Percentiles rank a stretch among this genome's conserved stretches.
These are phyloP conservation scores for Drosophila kambysellisi DNA, from an alignment of 2,888 invertebrate genomes.

Conservation along the genomic window DNA sequence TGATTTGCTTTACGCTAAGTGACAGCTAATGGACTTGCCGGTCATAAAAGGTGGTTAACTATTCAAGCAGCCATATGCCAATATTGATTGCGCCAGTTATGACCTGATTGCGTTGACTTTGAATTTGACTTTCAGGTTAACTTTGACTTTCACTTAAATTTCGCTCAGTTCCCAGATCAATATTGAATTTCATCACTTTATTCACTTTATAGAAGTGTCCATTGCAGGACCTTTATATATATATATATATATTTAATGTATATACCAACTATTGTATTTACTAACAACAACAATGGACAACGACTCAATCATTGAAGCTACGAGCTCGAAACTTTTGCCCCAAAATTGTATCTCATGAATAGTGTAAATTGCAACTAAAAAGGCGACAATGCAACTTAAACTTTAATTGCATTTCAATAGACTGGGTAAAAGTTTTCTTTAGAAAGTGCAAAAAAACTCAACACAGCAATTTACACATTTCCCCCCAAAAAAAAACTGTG, in stretches of 20 bases:
- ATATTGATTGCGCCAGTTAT: constrained; percentile 39
- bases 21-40: constrained; percentile 67
- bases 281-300: constrained; percentile 16
- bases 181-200: constrained; percentile 8
- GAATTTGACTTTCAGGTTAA: constrained; percentile 26
- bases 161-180: constrained; percentile 10
- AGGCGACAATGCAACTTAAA: constrained; percentile 63
- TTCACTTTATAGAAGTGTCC: constrained; percentile 3
- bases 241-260: too few species aligned
- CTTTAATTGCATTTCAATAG: constrained; percentile 71
- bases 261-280: background rate
- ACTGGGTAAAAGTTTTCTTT: constrained; percentile 26
- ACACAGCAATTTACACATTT: constrained; percentile 9
- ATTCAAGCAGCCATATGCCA: constrained; percentile 54
- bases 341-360: constrained; percentile 56
- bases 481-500: constrained; percentile 21
- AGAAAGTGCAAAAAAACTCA: constrained; percentile 6
- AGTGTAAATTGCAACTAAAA: constrained; percentile 53
- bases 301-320: constrained; percentile 47
- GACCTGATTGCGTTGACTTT: constrained; percentile 57
- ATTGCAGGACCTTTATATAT: background rate
- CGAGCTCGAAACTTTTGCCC: constrained; percentile 25
- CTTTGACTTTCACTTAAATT: constrained; percentile 35
- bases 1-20: constrained; percentile 71
- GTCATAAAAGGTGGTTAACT: constrained; percentile 61